Conservation (phyloP, 2,113 vertebrate species). For the Osmerus mordax region DNA sequence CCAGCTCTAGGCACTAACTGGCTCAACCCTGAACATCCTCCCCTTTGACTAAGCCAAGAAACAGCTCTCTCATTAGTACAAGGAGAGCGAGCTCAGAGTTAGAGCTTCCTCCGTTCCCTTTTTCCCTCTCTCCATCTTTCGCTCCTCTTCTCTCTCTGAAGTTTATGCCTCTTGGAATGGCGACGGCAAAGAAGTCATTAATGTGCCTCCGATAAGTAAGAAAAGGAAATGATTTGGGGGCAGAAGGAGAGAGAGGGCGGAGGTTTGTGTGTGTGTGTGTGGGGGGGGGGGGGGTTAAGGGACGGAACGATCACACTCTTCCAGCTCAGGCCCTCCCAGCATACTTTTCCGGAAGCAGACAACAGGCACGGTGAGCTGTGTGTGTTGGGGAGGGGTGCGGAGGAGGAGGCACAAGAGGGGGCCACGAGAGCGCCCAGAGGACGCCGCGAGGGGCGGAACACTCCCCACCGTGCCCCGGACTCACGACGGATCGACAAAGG, state of each 20-base stretch:
- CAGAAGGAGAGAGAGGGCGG: neutral
- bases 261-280: too few species aligned
- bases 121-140: neutral
- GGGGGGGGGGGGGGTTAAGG: neutral
- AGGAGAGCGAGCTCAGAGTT: constrained; percentile 5
- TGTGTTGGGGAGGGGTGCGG: neutral
- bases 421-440: constrained; percentile 64
- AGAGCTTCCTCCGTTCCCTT: neutral
- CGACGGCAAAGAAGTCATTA: constrained; percentile 16
- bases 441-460: constrained; percentile 60
- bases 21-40: neutral
- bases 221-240: constrained; percentile 10
- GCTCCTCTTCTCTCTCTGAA: neutral
- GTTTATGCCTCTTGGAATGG: constrained; percentile 18
- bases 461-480: constrained; percentile 45
- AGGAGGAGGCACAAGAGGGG: constrained; percentile 9
- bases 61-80: constrained; percentile 18
- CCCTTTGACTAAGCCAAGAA: constrained; percentile 16
- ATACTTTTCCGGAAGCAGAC: constrained; percentile 12
- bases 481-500: constrained; percentile 48
- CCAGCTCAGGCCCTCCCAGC: constrained; percentile 3
- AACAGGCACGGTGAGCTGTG: neutral
- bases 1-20: neutral
- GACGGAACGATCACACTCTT: neutral
- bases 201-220: constrained; percentile 13